Evolutionary conservation across 1,140 invertebrate species (phyloP), one percentile per base, ranked within the genome.

Genomic region (Pseudachorutes palmiensis): DNA sequence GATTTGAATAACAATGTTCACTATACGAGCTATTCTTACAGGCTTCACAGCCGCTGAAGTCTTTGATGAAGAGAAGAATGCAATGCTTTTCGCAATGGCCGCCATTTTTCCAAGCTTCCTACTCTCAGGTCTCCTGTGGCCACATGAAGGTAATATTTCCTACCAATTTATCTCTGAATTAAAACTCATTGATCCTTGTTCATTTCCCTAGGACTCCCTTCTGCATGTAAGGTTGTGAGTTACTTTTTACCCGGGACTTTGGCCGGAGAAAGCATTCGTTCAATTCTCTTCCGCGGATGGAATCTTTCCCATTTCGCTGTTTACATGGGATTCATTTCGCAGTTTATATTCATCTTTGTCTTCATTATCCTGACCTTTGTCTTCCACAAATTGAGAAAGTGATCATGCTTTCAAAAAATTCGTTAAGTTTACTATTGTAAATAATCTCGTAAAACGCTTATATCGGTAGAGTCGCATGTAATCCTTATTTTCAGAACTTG

Each of bases 41-140:
- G 60, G 62, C 2, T 64, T 49, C 28, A 14, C 33, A 5, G 62
- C 45, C 2, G 36, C 62, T 5, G 33, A 26, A n/a, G 2, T 64
- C 9, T 49, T 45, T 24, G 45, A 49, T 32, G 89, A 88, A 2
- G 93, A 97, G 79, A 85, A 89, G 66, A 91, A 89, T 3, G 93
- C 93, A 0, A 95, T 94, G 0, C 94, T 95, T 76, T 78, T 94
- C 68, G 90, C 93, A 0, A 83, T 97, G 76, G 93, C 92, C 1
- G 91, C 88, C 1, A 95, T 97, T 76, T 83, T 96, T 68, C 93
- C 93, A 19, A 45, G 36, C 36, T 45, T 45, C 36, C 9, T 45
- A 45, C 36, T 45, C 19, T 45, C 36, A 45, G 36, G 51, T 19
- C 51, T 55, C 51, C 24, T 55, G 3, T 55, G 51, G 12, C 36